phyloP scores from a whole-genome alignment of 1,140 invertebrate species.

The Caenorhabditis tropicalis region DNA sequence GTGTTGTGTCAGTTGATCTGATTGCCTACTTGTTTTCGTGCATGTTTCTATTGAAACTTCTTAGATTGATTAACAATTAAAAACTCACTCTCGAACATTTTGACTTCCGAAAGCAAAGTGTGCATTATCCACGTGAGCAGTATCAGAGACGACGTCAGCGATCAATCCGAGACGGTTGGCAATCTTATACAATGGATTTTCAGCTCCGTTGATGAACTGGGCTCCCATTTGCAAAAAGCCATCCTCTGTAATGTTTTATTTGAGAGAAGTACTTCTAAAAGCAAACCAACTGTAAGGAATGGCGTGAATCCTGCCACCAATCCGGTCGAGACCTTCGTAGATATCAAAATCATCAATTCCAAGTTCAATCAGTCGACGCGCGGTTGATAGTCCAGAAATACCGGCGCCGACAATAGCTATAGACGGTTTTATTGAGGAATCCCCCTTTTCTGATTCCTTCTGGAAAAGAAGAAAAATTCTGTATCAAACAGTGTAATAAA shows the following conservation, averaged over 20 bases:
- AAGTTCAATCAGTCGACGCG: slow-evolving; percentile 69
- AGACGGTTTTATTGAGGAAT: slow-evolving; percentile 41
- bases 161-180: slow-evolving; percentile 57
- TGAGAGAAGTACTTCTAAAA: too few species aligned
- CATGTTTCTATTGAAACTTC: too few species aligned
- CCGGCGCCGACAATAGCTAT: slow-evolving; percentile 74
- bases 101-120: slow-evolving; percentile 55
- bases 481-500: neutral
- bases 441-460: slow-evolving; percentile 50
- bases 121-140: slow-evolving; percentile 51
- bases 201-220: slow-evolving; percentile 56
- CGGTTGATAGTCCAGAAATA: slow-evolving; percentile 74
- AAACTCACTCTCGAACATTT: slow-evolving; percentile 34
- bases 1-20: neutral
- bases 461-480: neutral
- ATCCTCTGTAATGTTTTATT: slow-evolving; percentile 20
- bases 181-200: slow-evolving; percentile 59
- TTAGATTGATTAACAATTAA: neutral
- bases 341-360: slow-evolving; percentile 72
- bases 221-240: slow-evolving; percentile 58
- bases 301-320: slow-evolving; percentile 73
- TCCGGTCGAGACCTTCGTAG: slow-evolving; percentile 73
- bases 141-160: slow-evolving; percentile 51
- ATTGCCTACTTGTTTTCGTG: neutral
- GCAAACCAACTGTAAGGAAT: slow-evolving; percentile 55